Base-by-base conservation (phyloP, 1,140 invertebrate genomes). In the Polyergus mexicanus region DNA sequence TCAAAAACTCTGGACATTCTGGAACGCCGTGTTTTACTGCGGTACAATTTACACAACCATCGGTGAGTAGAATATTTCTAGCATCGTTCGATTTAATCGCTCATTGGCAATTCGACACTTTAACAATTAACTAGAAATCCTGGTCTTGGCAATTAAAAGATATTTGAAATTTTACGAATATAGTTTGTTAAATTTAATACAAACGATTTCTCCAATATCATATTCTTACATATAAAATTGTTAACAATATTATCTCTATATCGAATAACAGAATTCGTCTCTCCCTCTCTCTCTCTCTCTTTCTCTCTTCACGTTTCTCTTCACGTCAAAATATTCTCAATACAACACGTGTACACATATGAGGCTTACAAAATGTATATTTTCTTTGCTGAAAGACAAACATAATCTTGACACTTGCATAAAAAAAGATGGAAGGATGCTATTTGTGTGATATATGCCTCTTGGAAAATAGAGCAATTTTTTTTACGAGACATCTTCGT, bases 11-110 rank as follows among this genome's bases (percentile, higher is more conserved):
- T 99, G 98, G 98, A 97, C 97, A 16, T 98, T 98, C 93, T 98
- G 97, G 97, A 98, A 98, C 91, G 96, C 98, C 0, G 96, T 99
- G 89, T 98, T 99, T 93, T 99, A 98, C 92, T 98, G 98, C 84
- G 97, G 98, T 56, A 99, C 98, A 8, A 97, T 99, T 89, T 98
- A 98, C 91, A 99, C 98, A 0, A 99, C 98, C 3, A 99, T 99
- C 91, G 98, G 98, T 98, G 91, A 96, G 96, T 95, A 81, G 13
- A 83, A 47, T 71, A 72, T 60, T n/a, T 80, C 22, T 56, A 41
- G 41, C 7, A 4, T 19, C 35, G 19, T 51, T 65, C 8, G n/a
- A 5, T 54, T 8, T 58, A 56, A 41, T 77, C 25, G 28, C 5
- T 22, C 22, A 44, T 44, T 65, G 19, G 51, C 32, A n/a, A 13